phyloP scores from a whole-genome alignment of 2,113 vertebrate genomes.

The Caretta caretta region DNA sequence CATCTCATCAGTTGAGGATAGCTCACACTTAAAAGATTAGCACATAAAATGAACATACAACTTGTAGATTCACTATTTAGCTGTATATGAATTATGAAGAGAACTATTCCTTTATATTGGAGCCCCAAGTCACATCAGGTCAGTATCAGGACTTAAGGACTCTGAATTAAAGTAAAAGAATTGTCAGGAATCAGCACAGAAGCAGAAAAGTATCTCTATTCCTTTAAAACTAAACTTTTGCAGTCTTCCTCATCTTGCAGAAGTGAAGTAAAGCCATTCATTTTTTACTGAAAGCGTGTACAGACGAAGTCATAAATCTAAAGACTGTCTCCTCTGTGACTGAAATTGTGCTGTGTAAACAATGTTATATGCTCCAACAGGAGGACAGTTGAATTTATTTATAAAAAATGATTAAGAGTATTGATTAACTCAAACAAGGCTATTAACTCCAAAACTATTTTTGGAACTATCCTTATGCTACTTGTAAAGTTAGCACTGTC shows the following conservation, averaged over 20 bases:
- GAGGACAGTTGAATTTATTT: constrained; percentile 81
- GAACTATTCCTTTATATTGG: constrained; percentile 71
- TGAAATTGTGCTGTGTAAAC: constrained; percentile 84
- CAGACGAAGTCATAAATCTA: constrained; percentile 72
- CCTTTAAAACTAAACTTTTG: constrained; percentile 73
- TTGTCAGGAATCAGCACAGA: constrained; percentile 72
- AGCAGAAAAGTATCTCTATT: constrained; percentile 73
- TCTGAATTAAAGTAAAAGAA: constrained; percentile 70
- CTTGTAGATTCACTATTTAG: constrained; percentile 71
- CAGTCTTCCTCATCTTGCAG: constrained; percentile 78
- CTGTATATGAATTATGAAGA: constrained; percentile 75
- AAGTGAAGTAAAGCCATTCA: constrained; percentile 80
- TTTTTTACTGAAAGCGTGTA: constrained; percentile 75
- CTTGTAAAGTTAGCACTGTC: constrained; percentile 82
- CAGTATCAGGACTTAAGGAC: constrained; percentile 52
- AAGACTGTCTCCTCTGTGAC: constrained; percentile 77
- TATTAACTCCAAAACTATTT: constrained; percentile 74
- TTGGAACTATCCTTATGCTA: constrained; percentile 85
- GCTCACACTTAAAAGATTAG: constrained; percentile 74
- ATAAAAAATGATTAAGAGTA: constrained; percentile 77
- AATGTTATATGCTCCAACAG: constrained; percentile 78
- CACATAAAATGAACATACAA: constrained; percentile 76
- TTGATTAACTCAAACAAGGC: constrained; percentile 80
- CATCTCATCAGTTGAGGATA: constrained; percentile 74
- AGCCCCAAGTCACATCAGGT: constrained; percentile 74